Evolutionary conservation across 92 coral and sea anemone genomes (phyloP), one percentile per base, ranked within the genome.

Genomic region (Galaxea fascicularis): DNA sequence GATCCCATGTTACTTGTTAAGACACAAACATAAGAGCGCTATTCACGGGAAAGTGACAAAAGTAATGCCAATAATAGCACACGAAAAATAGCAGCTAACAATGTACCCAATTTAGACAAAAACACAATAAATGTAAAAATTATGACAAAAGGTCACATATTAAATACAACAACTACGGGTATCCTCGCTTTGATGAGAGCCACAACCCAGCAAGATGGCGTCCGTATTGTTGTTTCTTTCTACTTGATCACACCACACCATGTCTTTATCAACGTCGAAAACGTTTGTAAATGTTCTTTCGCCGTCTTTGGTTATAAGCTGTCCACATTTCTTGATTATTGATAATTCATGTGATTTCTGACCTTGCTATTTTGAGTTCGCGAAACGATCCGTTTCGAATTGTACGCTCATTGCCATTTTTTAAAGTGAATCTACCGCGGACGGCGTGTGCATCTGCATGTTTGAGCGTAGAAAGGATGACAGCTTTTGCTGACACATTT

Each of bases 51-150:
- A 41, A 72, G 58, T 25, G 18, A 72, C 30, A 47, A 49, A 47
- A 72, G 58, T 72, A n/a, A 44, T 9, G 77, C 13, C 35, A 72
- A 25, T 4, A 72, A 72, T 72, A 72, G n/a, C n/a, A n/a, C n/a
- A n/a, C n/a, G 77, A 18, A 72, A 41, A 72, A 72, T 8, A 68
- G 25, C 74, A 30, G 74, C 74, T 14, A 47, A 29, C 7, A 41
- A 68, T 68, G 73, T 30, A 68, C 73, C 29, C 51, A 65, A 18
- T 65, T 65, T 68, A n/a, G 30, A n/a, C 39, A 68, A 68, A 30
- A 27, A 68, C 0, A 68, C 17, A 68, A 30, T 18, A 41, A 72
- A 71, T 71, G 52, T n/a, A n/a, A n/a, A n/a, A n/a, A n/a, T n/a
- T n/a, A n/a, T n/a, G n/a, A n/a, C n/a, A n/a, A n/a, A n/a, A n/a